Base-by-base conservation (phyloP, 2,113 vertebrate genomes). In the Pardalotus punctatus region DNA sequence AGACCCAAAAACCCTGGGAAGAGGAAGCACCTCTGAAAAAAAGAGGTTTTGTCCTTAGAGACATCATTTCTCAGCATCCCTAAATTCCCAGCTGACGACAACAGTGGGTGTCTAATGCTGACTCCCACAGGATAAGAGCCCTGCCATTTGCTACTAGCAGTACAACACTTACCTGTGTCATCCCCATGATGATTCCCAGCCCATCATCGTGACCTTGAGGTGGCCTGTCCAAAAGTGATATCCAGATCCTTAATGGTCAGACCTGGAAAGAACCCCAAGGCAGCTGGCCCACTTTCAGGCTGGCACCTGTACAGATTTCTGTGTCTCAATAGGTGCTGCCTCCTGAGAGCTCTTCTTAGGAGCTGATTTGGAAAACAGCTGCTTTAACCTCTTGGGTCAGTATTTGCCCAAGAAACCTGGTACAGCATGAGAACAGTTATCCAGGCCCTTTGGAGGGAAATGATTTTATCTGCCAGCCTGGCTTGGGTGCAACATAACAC, bases 401-500 rank as follows among this genome's bases (percentile, higher is more conserved):
- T 28, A 57, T 69, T 81, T 57, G 67, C 29, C 71, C 71, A 86
- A 40, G 54, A 86, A 85, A 42, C 11, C 18, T 25, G 35, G 19
- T 43, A 73, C 29, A 58, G 61, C 2, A 5, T 57, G 31, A 87
- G 27, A 78, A 54, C 5, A 86, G 58, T 23, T 38, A 78, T 15
- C 12, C 7, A 22, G 70, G 43, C 31, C 36, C 40, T 67, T 21
- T 29, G 31, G 47, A 89, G 47, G 33, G 38, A 89, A 81, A 50
- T 18, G 0, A 67, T 43, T 48, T 71, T 43, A 86, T 40, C 70
- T 88, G 81, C 13, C 31, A 65, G 81, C 19, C 45, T 48, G 48
- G 43, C 33, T 36, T 43, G 47, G 25, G 16, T 43, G 31, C 15
- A 58, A 2, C 0, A 0, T 54, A 73, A 67, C 40, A 17, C 35